A percentile compares a stretch with the other conserved stretches of the same genome.
These are phyloP conservation scores for Somateria mollissima DNA, from an alignment of 2,797 vertebrate species.

Conservation along the genomic window DNA sequence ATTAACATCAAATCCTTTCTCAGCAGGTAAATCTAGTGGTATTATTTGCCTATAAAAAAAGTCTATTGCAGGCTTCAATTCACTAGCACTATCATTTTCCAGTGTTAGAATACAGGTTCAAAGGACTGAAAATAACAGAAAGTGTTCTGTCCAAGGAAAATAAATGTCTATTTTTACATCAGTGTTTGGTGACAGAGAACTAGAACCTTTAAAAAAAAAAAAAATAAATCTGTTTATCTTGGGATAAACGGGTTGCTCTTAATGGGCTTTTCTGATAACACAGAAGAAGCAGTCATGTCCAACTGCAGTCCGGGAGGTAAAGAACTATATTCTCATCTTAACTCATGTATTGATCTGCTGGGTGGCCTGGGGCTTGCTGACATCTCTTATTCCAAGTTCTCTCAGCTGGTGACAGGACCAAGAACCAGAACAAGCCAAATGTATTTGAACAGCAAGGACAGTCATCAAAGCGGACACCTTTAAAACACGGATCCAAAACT, in stretches of 20 bases:
- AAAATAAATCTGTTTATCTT: constrained; percentile 2
- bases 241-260: background rate
- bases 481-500: background rate
- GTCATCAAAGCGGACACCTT: background rate
- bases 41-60: constrained; percentile 37
- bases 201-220: constrained; percentile 41
- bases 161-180: constrained; percentile 7
- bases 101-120: background rate
- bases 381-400: background rate
- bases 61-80: background rate
- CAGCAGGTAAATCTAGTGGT: constrained; percentile 20
- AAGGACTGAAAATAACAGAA: background rate
- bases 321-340: background rate
- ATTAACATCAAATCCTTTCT: constrained; percentile 24
- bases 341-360: constrained; percentile 14
- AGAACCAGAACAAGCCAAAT: background rate
- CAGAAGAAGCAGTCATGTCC: background rate
- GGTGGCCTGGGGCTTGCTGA: background rate
- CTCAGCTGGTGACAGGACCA: background rate
- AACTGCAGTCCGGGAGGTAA: background rate
- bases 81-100: background rate
- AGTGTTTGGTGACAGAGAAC: background rate
- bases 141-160: background rate
- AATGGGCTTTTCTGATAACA: constrained; percentile 31
- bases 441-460: background rate